phyloP scores from a whole-genome alignment of 2,888 invertebrate genomes.

The Boloria selene region DNA sequence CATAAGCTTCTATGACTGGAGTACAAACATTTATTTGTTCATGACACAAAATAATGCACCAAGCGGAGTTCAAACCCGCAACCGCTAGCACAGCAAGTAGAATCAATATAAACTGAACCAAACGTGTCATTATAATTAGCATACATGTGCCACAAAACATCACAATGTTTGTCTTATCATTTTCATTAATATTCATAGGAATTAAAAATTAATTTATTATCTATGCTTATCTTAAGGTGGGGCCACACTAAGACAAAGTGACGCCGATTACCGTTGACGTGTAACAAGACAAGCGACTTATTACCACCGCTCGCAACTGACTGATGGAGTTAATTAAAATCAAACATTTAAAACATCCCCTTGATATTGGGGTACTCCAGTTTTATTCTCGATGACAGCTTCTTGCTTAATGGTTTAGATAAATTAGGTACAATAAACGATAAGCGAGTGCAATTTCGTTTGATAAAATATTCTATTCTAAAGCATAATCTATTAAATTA shows the following conservation, averaged over 20 bases:
- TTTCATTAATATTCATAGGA: constrained; percentile 25
- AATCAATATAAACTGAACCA: too few species aligned
- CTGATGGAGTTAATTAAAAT: constrained; percentile 72
- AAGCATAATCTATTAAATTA: neutral
- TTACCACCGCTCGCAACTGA: constrained; percentile 44
- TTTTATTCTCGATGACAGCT: constrained; percentile 32
- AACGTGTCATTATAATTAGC: neutral
- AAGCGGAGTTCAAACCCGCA: too few species aligned
- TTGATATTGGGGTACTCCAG: constrained; percentile 31
- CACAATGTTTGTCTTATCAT: too few species aligned
- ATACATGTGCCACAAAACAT: too few species aligned
- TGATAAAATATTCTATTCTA: neutral
- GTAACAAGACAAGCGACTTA: constrained; percentile 59
- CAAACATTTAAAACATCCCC: constrained; percentile 62
- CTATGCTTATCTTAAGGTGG: constrained; percentile 41
- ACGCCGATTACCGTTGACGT: constrained; percentile 65
- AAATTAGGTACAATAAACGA: constrained; percentile 35
- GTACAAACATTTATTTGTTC: too few species aligned
- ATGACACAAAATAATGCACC: neutral
- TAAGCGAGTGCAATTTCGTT: constrained; percentile 26
- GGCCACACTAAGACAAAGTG: constrained; percentile 60
- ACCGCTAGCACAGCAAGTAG: too few species aligned
- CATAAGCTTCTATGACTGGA: too few species aligned
- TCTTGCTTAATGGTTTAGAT: constrained; percentile 39
- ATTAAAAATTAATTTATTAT: constrained; percentile 24